Percentiles rank a stretch among this genome's conserved stretches.
Conservation (phyloP, 2,797 vertebrate genomes). For the Microtus agrestis region DNA sequence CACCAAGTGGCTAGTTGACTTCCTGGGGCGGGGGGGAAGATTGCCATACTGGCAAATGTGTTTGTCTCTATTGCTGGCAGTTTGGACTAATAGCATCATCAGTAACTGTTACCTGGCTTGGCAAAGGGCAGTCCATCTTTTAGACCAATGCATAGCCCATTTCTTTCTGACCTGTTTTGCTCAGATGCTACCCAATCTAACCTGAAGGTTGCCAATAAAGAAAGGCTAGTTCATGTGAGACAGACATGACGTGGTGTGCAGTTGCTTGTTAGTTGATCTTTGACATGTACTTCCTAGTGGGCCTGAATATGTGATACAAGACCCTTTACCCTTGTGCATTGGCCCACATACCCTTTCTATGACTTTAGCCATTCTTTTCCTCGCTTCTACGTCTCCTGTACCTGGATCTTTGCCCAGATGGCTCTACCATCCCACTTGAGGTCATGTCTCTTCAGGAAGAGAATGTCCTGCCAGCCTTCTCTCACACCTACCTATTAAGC, state of each 20-base stretch:
- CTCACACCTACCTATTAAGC: not conserved
- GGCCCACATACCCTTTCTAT: not conserved
- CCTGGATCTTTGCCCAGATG: not conserved
- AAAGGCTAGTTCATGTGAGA: not conserved
- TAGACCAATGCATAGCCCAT: not conserved
- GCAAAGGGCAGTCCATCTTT: not conserved
- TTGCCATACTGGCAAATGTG: not conserved
- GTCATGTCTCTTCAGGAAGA: not conserved
- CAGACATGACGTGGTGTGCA: not conserved
- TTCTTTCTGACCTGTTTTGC: not conserved
- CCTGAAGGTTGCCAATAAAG: not conserved
- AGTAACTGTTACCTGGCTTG: not conserved
- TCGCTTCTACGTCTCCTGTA: not conserved
- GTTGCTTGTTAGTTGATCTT: not conserved
- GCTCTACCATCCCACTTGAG: not conserved
- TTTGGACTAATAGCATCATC: not conserved
- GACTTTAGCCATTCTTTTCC: not conserved
- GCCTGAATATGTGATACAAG: not conserved
- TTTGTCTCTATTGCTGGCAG: not conserved
- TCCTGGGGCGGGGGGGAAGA: not conserved
- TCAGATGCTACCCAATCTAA: not conserved
- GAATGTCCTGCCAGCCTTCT: not conserved
- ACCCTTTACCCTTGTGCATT: not conserved
- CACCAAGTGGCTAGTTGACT: not conserved
- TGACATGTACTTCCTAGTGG: not conserved